Evolutionary conservation across 1,140 invertebrate species (phyloP).

Genomic region (Trissolcus basalis): DNA sequence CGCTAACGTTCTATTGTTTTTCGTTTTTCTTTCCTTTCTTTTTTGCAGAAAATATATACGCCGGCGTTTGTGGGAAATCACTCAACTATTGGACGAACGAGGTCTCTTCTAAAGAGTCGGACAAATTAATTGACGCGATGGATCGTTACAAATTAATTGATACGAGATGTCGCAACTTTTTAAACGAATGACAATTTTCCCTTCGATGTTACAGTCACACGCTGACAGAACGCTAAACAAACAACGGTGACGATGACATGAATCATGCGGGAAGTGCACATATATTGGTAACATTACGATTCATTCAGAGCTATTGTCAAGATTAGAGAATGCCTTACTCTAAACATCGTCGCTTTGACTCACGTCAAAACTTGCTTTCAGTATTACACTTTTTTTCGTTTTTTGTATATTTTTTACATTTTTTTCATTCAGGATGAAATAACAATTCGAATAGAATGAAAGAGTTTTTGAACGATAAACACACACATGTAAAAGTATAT

Average conservation of each 20-base stretch:
- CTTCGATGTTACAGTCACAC: conserved; percentile 4
- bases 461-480: conserved; percentile 20
- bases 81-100: background rate
- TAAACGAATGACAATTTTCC: conserved; percentile 4
- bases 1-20: background rate
- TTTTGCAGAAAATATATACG: too few relatives aligned
- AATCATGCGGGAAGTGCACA: conserved; percentile 28
- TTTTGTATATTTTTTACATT: conserved; percentile 1
- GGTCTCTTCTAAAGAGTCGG: background rate
- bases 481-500: conserved; percentile 15
- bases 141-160: background rate
- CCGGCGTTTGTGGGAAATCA: conserved; percentile 11
- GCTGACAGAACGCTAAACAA: conserved; percentile 15
- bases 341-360: conserved; percentile 12
- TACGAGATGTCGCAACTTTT: too few relatives aligned
- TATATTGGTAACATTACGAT: conserved; percentile 18
- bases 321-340: conserved; percentile 17
- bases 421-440: conserved; percentile 1
- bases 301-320: conserved; percentile 44
- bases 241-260: conserved; percentile 23
- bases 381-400: background rate
- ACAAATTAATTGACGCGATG: conserved; percentile 9
- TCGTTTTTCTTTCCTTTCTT: background rate
- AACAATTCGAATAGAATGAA: conserved; percentile 4
- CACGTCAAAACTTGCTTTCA: conserved; percentile 18